A percentile compares a stretch with the other conserved stretches of the same genome.
phyloP scores from a whole-genome alignment of 2,888 invertebrate genomes.

The Ecliptopera silaceata region DNA sequence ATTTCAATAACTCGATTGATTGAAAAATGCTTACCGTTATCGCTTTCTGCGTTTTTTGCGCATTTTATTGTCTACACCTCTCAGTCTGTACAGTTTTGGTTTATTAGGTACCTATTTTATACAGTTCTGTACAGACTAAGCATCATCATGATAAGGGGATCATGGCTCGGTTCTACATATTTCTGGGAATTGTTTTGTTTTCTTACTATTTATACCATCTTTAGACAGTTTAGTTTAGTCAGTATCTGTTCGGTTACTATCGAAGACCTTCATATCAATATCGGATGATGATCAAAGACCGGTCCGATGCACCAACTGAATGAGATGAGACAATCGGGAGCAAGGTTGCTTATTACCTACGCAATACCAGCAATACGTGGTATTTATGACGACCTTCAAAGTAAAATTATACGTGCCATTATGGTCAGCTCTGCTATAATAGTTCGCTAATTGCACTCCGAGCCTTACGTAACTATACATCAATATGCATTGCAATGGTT shows the following conservation, averaged over 20 bases:
- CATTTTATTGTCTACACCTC: too few species aligned
- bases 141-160: neutral
- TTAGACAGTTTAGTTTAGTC: too few species aligned
- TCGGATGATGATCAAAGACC: conserved; percentile 26
- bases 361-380: conserved; percentile 11
- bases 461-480: conserved; percentile 3
- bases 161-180: too few species aligned
- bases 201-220: too few species aligned
- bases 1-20: too few species aligned
- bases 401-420: conserved; percentile 44
- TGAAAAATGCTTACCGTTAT: too few species aligned
- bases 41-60: too few species aligned
- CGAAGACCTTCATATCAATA: conserved; percentile 6
- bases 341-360: conserved; percentile 62
- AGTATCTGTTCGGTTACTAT: neutral
- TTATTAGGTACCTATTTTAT: too few species aligned
- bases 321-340: conserved; percentile 63
- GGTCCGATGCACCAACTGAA: conserved; percentile 64
- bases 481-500: neutral
- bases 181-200: too few species aligned
- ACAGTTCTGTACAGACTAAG: too few species aligned
- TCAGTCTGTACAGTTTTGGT: too few species aligned
- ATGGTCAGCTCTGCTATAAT: conserved; percentile 22
- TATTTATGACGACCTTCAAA: conserved; percentile 41
- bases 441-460: conserved; percentile 26